Evolutionary conservation across 2,888 invertebrate genomes (phyloP), one percentile per base, ranked within the genome.

Genomic region (Drosophila kanekoi): DNA sequence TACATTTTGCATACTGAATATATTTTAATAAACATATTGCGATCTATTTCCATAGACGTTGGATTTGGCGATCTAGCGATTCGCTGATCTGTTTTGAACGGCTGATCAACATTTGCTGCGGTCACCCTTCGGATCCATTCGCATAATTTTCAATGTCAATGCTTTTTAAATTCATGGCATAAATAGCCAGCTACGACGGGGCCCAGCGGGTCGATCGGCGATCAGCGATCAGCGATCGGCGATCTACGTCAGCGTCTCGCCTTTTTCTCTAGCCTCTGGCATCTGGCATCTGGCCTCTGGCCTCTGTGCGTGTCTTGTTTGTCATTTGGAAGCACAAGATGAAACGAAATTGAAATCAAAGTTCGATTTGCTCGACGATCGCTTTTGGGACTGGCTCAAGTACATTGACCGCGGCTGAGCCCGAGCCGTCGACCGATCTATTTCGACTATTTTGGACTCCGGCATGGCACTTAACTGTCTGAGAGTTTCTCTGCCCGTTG

Each of bases 101-200:
- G 43, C 20, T 18, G 51, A 47, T 44, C 35, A 43, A 18, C 37
- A 41, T 33, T 49, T 13, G 44, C 40, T 38, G 44, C 45, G 35
- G 44, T 54, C 66, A 35, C 61, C 45, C 40, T 48, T 18, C 63
- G 23, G 23, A 44, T 33, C 48, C 64, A 69, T 76, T 84, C 72
- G 83, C 83, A 83, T 86, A 69, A 73, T 81, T 86, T 83, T 83
- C 83, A 83, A 83, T 83, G 83, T 86, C 87, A 86, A 83, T 83
- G 87, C 81, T 81, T 85, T 83, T 86, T 60, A 79, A 82, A 75
- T 79, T 76, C 64, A 65, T 78, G 82, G 73, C 82, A 78, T 78
- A 75, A 85, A 74, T 76, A 59, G 72, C 49, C 53, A 63, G 43
- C 43, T 28, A 60, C 80, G 59, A 51, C 20, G 28, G 28, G 18